Percentiles rank a stretch among this genome's conserved stretches.
These are phyloP conservation scores for Leuciscus waleckii DNA, from an alignment of 2,797 vertebrate species.

Conservation along the genomic window DNA sequence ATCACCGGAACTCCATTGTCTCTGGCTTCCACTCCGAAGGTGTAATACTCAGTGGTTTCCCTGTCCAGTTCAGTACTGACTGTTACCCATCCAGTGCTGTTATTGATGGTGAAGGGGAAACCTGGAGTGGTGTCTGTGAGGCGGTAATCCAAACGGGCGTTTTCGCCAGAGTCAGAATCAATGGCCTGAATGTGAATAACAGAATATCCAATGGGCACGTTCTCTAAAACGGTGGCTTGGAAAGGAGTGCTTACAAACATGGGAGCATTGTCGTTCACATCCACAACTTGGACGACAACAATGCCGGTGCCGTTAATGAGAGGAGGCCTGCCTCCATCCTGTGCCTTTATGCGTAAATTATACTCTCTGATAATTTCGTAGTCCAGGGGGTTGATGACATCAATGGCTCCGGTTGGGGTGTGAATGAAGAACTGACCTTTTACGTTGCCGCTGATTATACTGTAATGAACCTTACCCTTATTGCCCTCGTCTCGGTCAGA, in stretches of 20 bases:
- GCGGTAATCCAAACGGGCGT: slow-evolving; percentile 88
- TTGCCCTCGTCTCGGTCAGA: slow-evolving; percentile 90
- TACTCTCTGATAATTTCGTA: slow-evolving; percentile 94
- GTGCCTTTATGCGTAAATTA: slow-evolving; percentile 92
- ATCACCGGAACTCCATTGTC: slow-evolving; percentile 88
- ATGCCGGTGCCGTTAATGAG: slow-evolving; percentile 93
- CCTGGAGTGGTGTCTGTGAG: slow-evolving; percentile 82
- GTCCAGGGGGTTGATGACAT: slow-evolving; percentile 94
- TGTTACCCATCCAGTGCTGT: slow-evolving; percentile 96
- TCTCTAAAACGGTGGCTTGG: slow-evolving; percentile 93
- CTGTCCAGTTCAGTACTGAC: slow-evolving; percentile 89
- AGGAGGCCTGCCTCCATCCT: slow-evolving; percentile 94
- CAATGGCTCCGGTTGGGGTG: slow-evolving; percentile 89
- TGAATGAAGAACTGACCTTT: slow-evolving; percentile 97
- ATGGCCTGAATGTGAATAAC: slow-evolving; percentile 96
- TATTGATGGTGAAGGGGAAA: slow-evolving; percentile 95
- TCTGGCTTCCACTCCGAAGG: slow-evolving; percentile 92
- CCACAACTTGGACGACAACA: slow-evolving; percentile 92
- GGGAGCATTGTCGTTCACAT: slow-evolving; percentile 94
- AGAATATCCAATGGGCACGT: slow-evolving; percentile 89
- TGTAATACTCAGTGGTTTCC: slow-evolving; percentile 90
- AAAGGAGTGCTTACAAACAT: slow-evolving; percentile 99
- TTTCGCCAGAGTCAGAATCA: slow-evolving; percentile 92
- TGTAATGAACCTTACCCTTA: slow-evolving; percentile 94
- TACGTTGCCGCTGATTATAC: slow-evolving; percentile 95